Base-by-base conservation (phyloP, 2,888 invertebrate genomes). In the Meiosimyza platycephala region DNA sequence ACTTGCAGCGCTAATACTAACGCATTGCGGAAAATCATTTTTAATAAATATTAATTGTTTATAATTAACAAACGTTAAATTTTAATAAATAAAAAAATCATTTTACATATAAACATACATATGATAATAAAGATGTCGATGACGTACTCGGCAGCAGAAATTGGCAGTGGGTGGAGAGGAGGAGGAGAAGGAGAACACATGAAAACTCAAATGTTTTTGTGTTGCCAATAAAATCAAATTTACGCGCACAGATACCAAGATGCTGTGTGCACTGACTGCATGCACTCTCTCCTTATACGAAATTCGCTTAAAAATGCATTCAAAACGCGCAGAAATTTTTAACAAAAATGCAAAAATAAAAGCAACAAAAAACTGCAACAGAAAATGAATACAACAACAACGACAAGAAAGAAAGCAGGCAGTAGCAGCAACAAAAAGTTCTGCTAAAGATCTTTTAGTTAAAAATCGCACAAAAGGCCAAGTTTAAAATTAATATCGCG, bases 401-500 rank as follows among this genome's bases (percentile, higher is more conserved):
- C 40, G 40, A n/a, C 55, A 55, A 55, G 22, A 22, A 54, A 54
- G 18, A 48, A 50, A 15, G 16, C 16, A 62, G 51, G 3, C 64
- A 64, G 50, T 7, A 22, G 28, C 28, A 28, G 28, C 51, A 64
- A 16, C 64, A 68, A 50, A 60, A 66, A 57, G 47, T 50, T 52
- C 59, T 51, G 28, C 51, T 47, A 65, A 65, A 72, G 59, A 74
- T 72, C 55, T 72, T 59, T 72, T 51, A 62, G 70, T 52, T 62
- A 70, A 70, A 72, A 67, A 68, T 69, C 55, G 59, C 62, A 55
- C 48, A n/a, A 84, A 81, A 84, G 84, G 84, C 84, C 84, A 84
- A 84, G 85, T 84, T 85, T 85, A 84, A 84, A 83, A 83, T 84
- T 80, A 84, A 85, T 84, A 83, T 80, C 79, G 12, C 51, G 40